Base-by-base conservation (phyloP, 2,113 vertebrate species). In the Antennarius striatus region DNA sequence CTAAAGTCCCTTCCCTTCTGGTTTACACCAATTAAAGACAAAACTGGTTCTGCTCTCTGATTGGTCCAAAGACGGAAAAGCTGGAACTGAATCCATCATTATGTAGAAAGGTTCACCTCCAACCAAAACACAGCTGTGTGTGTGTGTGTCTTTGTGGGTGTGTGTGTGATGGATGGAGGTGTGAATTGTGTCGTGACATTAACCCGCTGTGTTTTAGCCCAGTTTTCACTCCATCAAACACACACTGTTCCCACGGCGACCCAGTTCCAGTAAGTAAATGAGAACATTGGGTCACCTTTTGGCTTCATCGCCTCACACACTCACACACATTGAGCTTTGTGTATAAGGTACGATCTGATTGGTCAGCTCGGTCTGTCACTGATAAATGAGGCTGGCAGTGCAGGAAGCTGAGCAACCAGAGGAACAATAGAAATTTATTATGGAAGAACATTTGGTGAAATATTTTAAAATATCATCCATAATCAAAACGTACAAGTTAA, bases 121-220 rank as follows among this genome's bases (percentile, higher is more conserved):
- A 10, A 40, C 39, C 39, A 40, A 10, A 10, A 43, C 42, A 43
- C 42, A 11, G 42, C 42, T 43, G 17, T 1, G 13, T 32, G 49
- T 28, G 6, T 22, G 22, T 22, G 22, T 22, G 22, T 22, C 1
- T 22, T 1, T 54, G 51, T 52, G 12, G 14, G 16, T 42, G 39
- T 22, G 55, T 56, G 55, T 14, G 39, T 57, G 56, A 58, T 45
- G 40, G 56, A 58, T 43, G 40, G 11, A 45, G 40, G 17, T 58
- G 56, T 28, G 40, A 58, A 58, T 29, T 58, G 56, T 58, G 56
- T 58, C 17, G 4, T 45, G 56, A 58, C 56, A 45, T 58, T 58
- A 58, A 58, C 56, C 56, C 3, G 17, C 40, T 58, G 55, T 13
- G 39, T 58, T 58, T 29, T 58, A 57, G 39, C 56, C 56, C 40